Percentiles rank a stretch among this genome's conserved stretches.
Evolutionary conservation across 2,113 vertebrate genomes (phyloP).

Genomic region (Atractosteus spatula): DNA sequence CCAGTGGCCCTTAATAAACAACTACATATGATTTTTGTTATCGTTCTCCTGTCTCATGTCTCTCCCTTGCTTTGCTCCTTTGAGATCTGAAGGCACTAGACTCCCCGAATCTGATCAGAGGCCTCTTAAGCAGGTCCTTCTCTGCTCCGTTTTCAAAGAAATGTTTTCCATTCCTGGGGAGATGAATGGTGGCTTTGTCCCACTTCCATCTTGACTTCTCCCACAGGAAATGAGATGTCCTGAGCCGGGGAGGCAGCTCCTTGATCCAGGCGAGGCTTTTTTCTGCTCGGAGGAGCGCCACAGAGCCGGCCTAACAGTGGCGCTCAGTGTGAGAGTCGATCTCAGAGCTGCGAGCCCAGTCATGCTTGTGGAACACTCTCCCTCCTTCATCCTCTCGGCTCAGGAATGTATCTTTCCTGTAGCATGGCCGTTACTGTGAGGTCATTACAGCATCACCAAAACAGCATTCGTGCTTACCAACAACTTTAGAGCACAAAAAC

Average conservation of each 20-base stretch:
- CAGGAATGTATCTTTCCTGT: too few species aligned
- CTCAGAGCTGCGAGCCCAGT: background rate
- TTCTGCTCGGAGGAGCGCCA: constrained; percentile 35
- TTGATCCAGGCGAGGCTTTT: constrained; percentile 46
- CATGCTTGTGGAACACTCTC: background rate
- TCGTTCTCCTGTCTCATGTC: background rate
- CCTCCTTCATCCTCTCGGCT: background rate
- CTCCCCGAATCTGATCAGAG: constrained; percentile 39
- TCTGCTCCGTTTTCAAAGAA: constrained; percentile 14
- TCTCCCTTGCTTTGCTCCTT: constrained; percentile 17
- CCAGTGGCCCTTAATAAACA: too few species aligned
- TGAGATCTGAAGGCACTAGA: constrained; percentile 35
- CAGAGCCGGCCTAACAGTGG: constrained; percentile 47
- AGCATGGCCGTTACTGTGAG: too few species aligned
- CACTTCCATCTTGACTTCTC: constrained; percentile 21
- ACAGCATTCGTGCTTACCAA: too few species aligned
- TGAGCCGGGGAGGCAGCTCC: constrained; percentile 28
- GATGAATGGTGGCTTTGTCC: constrained; percentile 59
- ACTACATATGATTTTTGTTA: too few species aligned
- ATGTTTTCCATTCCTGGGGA: constrained; percentile 44
- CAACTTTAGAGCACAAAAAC: too few species aligned
- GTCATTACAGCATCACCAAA: too few species aligned
- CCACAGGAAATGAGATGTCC: constrained; percentile 31
- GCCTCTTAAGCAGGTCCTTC: constrained; percentile 7
- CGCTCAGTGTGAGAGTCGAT: constrained; percentile 47